Evolutionary conservation across 2,113 vertebrate species (phyloP).

Genomic region (Prolemur simus): DNA sequence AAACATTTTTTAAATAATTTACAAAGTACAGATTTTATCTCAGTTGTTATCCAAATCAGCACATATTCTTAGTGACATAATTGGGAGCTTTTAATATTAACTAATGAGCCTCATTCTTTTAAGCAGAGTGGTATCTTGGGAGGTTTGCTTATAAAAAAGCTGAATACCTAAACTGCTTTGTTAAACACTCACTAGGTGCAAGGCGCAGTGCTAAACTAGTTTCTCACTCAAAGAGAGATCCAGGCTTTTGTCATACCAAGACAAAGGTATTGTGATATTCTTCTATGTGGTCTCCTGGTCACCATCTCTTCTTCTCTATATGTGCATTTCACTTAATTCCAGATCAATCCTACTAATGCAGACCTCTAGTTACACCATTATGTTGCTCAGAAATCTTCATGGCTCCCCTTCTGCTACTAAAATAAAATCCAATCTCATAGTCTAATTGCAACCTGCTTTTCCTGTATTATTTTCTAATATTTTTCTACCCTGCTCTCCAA

Average conservation of each 20-base stretch:
- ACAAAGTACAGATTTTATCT: conserved; percentile 21
- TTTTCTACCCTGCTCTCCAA: neutral
- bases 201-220: neutral
- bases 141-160: neutral
- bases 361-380: neutral
- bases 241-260: neutral
- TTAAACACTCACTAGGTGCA: neutral
- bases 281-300: neutral
- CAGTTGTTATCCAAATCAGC: neutral
- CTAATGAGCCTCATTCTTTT: conserved; percentile 36
- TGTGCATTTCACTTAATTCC: neutral
- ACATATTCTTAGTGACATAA: conserved; percentile 24
- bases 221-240: neutral
- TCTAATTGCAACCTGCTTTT: neutral
- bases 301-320: neutral
- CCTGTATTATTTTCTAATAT: neutral
- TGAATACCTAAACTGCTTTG: neutral
- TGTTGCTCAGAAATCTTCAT: neutral
- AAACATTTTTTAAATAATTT: conserved; percentile 39
- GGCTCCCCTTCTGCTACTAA: neutral
- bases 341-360: neutral
- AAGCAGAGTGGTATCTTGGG: neutral
- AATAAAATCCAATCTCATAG: neutral
- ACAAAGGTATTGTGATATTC: neutral
- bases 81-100: conserved; percentile 31